A percentile compares a stretch with the other conserved stretches of the same genome.
These are phyloP conservation scores for Callosobruchus maculatus DNA, from an alignment of 2,888 invertebrate species.

Conservation along the genomic window DNA sequence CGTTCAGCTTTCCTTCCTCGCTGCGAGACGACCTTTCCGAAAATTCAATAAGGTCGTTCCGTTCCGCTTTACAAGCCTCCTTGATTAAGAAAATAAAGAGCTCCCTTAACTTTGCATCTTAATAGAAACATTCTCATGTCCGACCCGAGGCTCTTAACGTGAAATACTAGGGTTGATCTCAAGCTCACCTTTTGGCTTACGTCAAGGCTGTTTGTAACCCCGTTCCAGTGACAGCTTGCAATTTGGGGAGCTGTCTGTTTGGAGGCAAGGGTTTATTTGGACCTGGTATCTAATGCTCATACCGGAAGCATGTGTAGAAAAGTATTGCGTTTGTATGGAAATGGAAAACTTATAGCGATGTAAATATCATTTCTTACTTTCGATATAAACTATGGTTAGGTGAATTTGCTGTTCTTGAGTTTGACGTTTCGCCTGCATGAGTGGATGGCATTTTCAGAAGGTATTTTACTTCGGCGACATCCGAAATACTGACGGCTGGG, in stretches of 20 bases:
- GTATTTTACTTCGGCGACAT: no score
- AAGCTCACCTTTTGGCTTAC: background rate
- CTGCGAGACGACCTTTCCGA: background rate
- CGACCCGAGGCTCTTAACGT: background rate
- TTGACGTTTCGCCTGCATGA: no score
- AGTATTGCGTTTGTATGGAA: no score
- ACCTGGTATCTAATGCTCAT: no score
- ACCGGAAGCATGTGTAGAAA: no score
- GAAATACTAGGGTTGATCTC: background rate
- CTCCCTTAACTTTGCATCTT: background rate
- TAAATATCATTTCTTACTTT: no score
- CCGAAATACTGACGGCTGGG: no score
- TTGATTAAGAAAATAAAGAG: background rate
- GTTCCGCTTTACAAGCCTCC: background rate
- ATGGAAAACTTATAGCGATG: no score
- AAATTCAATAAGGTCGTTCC: background rate
- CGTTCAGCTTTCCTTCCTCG: background rate
- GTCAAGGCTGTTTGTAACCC: background rate
- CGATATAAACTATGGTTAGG: no score
- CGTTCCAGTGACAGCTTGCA: background rate
- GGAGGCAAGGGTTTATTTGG: background rate
- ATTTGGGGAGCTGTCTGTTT: background rate
- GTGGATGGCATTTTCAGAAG: no score
- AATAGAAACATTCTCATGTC: background rate
- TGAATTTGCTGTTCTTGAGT: no score